These are phyloP conservation scores for Idaea straminata DNA, from an alignment of 2,888 invertebrate species.

Conservation along the genomic window DNA sequence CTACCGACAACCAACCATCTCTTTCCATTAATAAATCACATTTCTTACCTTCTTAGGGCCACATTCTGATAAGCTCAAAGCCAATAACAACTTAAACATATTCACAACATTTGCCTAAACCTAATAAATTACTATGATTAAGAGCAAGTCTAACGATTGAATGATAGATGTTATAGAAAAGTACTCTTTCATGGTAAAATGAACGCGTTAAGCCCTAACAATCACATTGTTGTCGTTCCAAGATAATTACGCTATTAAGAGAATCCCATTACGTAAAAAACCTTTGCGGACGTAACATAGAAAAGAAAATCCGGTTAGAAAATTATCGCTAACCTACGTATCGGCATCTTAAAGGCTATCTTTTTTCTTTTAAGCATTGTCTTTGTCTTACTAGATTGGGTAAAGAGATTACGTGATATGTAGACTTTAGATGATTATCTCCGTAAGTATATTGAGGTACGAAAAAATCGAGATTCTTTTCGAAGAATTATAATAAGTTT, in stretches of 20 bases:
- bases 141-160: not conserved
- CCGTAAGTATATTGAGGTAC: not conserved
- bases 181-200: not conserved
- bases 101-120: not conserved
- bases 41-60: not conserved
- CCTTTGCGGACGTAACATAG: not conserved
- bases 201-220: not conserved
- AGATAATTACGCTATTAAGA: constrained; percentile 1
- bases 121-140: not conserved
- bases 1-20: no score
- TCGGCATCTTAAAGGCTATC: constrained; percentile 1
- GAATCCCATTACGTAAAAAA: constrained; percentile 1
- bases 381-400: not conserved
- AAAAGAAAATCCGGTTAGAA: not conserved
- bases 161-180: not conserved
- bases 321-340: constrained; percentile 1
- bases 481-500: not conserved
- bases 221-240: not conserved
- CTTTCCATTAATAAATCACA: no score
- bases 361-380: not conserved
- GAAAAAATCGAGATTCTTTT: not conserved
- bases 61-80: not conserved
- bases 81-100: not conserved
- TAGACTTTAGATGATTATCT: not conserved
- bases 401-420: not conserved